Conservation (phyloP, 2,113 vertebrate species). For the Hippocampus abdominalis region DNA sequence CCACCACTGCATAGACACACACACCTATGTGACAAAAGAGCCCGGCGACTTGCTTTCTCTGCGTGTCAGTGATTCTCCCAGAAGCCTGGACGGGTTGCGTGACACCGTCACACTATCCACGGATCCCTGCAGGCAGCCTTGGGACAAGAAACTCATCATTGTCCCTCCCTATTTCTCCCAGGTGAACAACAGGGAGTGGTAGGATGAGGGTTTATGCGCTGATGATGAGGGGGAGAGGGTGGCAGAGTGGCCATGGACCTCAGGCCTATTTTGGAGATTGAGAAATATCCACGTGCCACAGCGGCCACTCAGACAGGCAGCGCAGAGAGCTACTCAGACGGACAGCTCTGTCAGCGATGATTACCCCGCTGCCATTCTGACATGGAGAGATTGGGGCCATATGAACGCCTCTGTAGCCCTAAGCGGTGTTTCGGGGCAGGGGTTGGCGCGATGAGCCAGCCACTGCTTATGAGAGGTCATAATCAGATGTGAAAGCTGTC, state of each 20-base stretch:
- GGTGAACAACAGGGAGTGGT: constrained; percentile 42
- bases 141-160: constrained; percentile 57
- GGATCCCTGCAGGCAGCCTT: constrained; percentile 44
- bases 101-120: constrained; percentile 55
- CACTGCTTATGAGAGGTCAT: constrained; percentile 64
- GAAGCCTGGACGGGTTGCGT: constrained; percentile 45
- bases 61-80: constrained; percentile 49
- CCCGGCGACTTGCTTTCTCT: constrained; percentile 40
- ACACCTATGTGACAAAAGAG: constrained; percentile 39
- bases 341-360: constrained; percentile 61
- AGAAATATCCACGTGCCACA: constrained; percentile 46
- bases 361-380: constrained; percentile 64
- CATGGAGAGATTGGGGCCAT: constrained; percentile 61
- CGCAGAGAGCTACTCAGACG: constrained; percentile 52
- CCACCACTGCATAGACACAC: constrained; percentile 25
- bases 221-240: constrained; percentile 30
- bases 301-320: constrained; percentile 39
- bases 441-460: constrained; percentile 48
- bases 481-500: constrained; percentile 74
- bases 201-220: constrained; percentile 16
- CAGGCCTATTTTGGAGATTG: constrained; percentile 43
- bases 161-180: constrained; percentile 33
- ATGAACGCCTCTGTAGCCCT: constrained; percentile 60
- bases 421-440: constrained; percentile 65
- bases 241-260: constrained; percentile 37